These are phyloP conservation scores for Emys orbicularis DNA, from an alignment of 2,797 vertebrate species.

Conservation along the genomic window DNA sequence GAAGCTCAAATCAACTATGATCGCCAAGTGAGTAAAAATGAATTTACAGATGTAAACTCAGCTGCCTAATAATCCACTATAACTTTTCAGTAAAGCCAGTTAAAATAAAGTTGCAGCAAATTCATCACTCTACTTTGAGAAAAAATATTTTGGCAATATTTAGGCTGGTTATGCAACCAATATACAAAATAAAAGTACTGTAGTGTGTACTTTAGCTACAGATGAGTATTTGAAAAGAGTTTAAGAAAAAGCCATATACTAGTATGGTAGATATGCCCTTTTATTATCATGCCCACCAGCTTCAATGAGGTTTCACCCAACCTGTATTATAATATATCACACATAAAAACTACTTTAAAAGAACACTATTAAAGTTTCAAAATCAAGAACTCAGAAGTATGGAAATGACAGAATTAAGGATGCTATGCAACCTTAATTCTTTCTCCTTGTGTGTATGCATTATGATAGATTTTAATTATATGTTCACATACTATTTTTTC, in stretches of 20 bases:
- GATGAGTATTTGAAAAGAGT: not conserved
- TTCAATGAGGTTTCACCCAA: not conserved
- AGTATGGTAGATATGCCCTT: not conserved
- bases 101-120: not conserved
- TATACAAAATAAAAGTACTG: not conserved
- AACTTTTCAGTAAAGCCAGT: not conserved
- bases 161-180: not conserved
- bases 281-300: not conserved
- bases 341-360: not conserved
- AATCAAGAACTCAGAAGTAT: not conserved
- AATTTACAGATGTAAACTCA: not conserved
- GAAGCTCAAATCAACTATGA: constrained; percentile 96
- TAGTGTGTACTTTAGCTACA: not conserved
- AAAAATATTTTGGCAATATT: not conserved
- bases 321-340: not conserved
- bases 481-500: not conserved
- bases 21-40: constrained; percentile 88
- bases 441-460: not conserved
- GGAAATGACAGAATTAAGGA: not conserved
- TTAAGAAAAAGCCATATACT: not conserved
- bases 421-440: not conserved
- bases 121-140: not conserved
- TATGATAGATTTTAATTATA: not conserved
- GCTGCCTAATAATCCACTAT: not conserved
- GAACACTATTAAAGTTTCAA: not conserved